Percentiles rank a stretch among this genome's conserved stretches.
Conservation (phyloP, 2,797 vertebrate genomes). For the Phoebastria nigripes region DNA sequence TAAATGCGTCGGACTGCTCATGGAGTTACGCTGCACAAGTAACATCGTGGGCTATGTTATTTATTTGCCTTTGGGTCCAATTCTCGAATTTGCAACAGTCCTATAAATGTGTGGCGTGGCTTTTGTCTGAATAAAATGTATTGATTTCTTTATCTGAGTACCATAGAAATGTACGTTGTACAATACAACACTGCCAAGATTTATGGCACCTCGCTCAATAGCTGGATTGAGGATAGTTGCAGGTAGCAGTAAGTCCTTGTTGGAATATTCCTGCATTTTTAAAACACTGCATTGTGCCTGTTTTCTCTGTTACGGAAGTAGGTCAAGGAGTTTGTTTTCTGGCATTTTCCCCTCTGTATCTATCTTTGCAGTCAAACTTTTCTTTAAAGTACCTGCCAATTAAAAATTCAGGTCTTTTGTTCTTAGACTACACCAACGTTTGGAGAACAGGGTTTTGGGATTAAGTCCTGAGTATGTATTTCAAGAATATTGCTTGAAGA, state of each 20-base stretch:
- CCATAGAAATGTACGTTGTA: neutral
- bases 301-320: neutral
- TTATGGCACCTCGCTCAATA: neutral
- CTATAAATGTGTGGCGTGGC: fast-evolving
- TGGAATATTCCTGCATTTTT: neutral
- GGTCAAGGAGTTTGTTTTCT: neutral
- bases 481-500: neutral
- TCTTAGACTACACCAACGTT: neutral
- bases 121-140: neutral
- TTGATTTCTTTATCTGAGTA: neutral
- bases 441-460: neutral
- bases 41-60: fast-evolving
- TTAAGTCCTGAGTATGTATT: neutral
- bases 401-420: neutral
- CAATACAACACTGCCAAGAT: neutral
- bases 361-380: neutral
- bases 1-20: fast-evolving
- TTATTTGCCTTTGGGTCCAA: neutral
- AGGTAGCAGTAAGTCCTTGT: neutral
- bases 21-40: neutral
- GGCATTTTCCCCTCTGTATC: neutral
- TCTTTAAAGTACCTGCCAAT: neutral
- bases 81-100: neutral
- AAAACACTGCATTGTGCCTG: neutral
- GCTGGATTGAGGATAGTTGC: neutral